phyloP scores from a whole-genome alignment of 2,113 vertebrate genomes.

The Marcusenius ussheri region DNA sequence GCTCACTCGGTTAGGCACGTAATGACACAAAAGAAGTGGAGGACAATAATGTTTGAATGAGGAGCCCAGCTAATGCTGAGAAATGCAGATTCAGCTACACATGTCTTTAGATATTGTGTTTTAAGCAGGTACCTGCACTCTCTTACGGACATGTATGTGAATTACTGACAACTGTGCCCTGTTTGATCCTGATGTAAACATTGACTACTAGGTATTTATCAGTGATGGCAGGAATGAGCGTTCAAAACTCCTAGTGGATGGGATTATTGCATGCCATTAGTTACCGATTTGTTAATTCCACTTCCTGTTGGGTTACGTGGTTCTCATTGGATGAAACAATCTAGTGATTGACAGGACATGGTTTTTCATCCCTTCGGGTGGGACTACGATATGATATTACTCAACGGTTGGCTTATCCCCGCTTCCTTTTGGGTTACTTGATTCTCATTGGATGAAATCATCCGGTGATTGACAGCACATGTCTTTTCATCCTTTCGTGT shows the following conservation, averaged over 20 bases:
- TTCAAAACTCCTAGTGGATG: not conserved
- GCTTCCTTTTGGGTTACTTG: too few relatives aligned
- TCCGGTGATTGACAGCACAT: not conserved
- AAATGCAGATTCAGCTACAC: not conserved
- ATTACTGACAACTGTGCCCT: not conserved
- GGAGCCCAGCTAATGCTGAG: not conserved
- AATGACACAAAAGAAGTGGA: not conserved
- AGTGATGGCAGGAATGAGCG: not conserved
- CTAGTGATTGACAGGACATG: not conserved
- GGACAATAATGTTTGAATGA: not conserved
- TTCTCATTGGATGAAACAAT: not conserved
- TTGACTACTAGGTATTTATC: not conserved
- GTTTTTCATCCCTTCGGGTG: too few relatives aligned
- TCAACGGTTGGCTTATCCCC: too few relatives aligned
- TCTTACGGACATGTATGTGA: not conserved
- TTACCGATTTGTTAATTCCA: not conserved
- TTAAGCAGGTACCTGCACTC: not conserved
- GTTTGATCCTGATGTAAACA: not conserved
- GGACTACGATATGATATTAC: too few relatives aligned
- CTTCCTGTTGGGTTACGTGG: not conserved
- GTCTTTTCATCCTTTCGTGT: not conserved
- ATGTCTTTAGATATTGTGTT: not conserved
- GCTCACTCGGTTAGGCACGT: not conserved
- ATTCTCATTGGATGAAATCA: not conserved
- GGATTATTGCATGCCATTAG: not conserved